Base-by-base conservation (phyloP, 2,113 vertebrate genomes). In the Nerophis lumbriciformis region DNA sequence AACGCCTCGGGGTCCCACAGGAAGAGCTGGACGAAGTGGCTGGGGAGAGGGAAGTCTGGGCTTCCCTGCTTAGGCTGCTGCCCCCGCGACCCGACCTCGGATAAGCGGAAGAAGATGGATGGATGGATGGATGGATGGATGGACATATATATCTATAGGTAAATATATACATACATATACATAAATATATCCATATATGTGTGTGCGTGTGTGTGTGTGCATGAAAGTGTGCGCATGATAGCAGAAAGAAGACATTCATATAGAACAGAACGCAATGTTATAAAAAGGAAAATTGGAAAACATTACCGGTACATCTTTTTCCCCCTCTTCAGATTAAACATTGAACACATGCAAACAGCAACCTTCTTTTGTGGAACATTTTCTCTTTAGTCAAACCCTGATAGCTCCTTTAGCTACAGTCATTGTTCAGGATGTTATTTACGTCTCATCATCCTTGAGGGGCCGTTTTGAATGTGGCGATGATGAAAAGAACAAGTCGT, bases 401-500 rank as follows among this genome's bases (percentile, higher is more conserved):
- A 77, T 79, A 71, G 72, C 52, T 70, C 56, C 60, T 77, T 63
- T 61, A 61, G 61, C 54, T n/a, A 53, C 56, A 19, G 3, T 58
- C 67, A 74, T 86, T 88, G 81, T 86, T 59, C 55, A 80, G 12
- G 56, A 64, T 47, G 71, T 69, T 68, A 73, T 82, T 77, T 78
- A 68, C 48, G 68, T 56, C 57, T 64, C 61, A 2, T 62, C 61
- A 68, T 73, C 65, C 59, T 60, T 0, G 45, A 55, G 73, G 55
- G 66, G 57, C 36, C 54, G 57, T 35, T 19, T 81, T 9, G 65
- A 83, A 76, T 68, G 67, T 63, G 14, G 48, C 70, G 59, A 65
- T 39, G 55, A 66, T 63, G 38, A 76, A 80, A 73, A 58, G 55
- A 69, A 42, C n/a, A 11, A 35, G 38, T 21, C 47, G 7, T 37